Percentiles rank a stretch among this genome's conserved stretches.
Evolutionary conservation across 2,797 vertebrate species (phyloP).

Genomic region (Spheniscus humboldti): DNA sequence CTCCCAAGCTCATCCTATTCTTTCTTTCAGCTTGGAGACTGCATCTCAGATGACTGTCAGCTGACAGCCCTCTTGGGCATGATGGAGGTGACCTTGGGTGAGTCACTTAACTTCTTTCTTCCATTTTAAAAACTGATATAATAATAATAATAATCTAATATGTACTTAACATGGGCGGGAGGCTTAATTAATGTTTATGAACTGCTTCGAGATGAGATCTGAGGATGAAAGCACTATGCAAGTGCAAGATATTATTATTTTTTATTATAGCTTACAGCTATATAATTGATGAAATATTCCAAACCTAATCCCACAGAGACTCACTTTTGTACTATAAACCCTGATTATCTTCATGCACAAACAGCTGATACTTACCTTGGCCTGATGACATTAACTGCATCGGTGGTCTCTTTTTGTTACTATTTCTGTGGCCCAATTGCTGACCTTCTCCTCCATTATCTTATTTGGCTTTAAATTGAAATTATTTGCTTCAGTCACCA

Average conservation of each 20-base stretch:
- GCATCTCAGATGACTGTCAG: not conserved
- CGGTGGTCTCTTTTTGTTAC: not conserved
- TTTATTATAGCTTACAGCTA: slow-evolving; percentile 19
- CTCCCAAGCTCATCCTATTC: not conserved
- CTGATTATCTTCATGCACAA: not conserved
- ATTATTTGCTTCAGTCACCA: slow-evolving; percentile 1
- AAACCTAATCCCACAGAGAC: not conserved
- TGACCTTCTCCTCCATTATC: not conserved
- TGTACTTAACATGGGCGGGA: not conserved
- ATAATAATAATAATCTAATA: not conserved
- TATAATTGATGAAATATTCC: slow-evolving; percentile 19
- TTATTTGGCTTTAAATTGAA: not conserved
- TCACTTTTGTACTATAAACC: slow-evolving; percentile 11
- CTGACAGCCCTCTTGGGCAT: not conserved
- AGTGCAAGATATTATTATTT: slow-evolving; percentile 31
- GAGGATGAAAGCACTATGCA: not conserved
- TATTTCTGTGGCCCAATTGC: not conserved
- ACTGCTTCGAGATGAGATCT: not conserved
- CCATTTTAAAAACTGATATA: not conserved
- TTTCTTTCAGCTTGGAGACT: not conserved
- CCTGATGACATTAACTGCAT: not conserved
- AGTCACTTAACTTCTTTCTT: not conserved
- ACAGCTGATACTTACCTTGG: not conserved
- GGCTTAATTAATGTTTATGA: slow-evolving; percentile 40
- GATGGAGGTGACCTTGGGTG: not conserved